A percentile compares a stretch with the other conserved stretches of the same genome.
These are phyloP conservation scores for Nothocercus nigrocapillus DNA, from an alignment of 2,113 vertebrate species.

Conservation along the genomic window DNA sequence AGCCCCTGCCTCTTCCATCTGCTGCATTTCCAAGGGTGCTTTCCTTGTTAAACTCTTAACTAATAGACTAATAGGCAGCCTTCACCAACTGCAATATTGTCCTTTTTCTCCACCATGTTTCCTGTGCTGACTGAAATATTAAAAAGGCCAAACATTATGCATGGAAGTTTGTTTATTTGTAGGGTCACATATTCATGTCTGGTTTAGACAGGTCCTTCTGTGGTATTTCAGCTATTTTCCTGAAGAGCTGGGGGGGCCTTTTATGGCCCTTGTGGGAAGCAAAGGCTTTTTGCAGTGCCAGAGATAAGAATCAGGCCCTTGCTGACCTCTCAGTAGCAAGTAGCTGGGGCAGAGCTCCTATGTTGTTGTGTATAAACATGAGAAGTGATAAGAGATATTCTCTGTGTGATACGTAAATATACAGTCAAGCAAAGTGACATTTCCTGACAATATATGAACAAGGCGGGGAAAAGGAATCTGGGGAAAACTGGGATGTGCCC, in stretches of 20 bases:
- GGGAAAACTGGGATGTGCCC: not conserved
- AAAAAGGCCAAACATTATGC: not conserved
- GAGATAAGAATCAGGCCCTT: not conserved
- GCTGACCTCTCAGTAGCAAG: not conserved
- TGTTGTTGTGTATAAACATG: not conserved
- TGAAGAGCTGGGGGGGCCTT: not conserved
- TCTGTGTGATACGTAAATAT: not conserved
- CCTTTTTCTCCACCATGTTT: not conserved
- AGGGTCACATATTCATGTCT: constrained; percentile 3
- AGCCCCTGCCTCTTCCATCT: not conserved
- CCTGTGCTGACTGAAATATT: constrained; percentile 63
- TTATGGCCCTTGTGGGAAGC: not conserved
- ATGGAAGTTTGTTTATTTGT: constrained; percentile 53
- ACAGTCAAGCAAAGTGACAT: not conserved
- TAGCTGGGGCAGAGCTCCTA: not conserved
- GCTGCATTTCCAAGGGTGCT: not conserved
- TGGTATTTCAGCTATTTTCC: constrained; percentile 61
- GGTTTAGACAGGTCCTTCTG: not conserved
- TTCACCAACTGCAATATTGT: constrained; percentile 45
- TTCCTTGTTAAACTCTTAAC: not conserved
- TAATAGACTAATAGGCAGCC: not conserved
- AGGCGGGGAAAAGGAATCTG: not conserved
- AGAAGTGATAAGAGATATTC: not conserved
- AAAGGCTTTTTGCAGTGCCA: not conserved
- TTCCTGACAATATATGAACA: too few species aligned